Base-by-base conservation (phyloP, 1,140 invertebrate species). In the Teleogryllus occipitalis region DNA sequence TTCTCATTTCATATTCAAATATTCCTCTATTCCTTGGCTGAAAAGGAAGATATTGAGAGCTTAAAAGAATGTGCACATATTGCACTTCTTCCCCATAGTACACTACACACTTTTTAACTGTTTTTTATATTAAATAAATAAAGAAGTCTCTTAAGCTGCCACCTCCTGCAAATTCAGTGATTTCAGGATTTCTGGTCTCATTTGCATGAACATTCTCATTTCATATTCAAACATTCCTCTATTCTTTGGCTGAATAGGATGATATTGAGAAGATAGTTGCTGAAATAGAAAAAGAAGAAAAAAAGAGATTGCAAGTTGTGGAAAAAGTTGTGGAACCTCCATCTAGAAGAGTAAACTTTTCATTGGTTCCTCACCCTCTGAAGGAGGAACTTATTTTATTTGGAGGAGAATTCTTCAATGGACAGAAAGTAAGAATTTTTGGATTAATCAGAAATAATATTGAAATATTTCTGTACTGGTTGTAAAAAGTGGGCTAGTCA, bases 341-440 rank as follows among this genome's bases (percentile, higher is more conserved):
- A 15, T 91, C 91, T 18, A 88, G 91, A 48, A 90, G 97, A 84
- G 91, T 93, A 47, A 96, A 95, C 85, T 96, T 95, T 82, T 88
- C 92, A 7, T 87, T 98, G 27, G 90, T 92, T 47, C 85, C 94
- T 0, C 95, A 98, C 87, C 95, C 96, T 47, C 91, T 92, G 80
- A 95, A 93, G 86, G 94, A 97, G 84, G 96, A 97, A 85, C 86
- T 98, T 5, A 93, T 98, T 80, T 87, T 98, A 84, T 95, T 96
- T 88, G 97, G 96, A 8, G 97, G 97, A 74, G 96, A 98, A 88
- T 97, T 94, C 85, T 95, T 93, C 85, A 94, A 97, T 89, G 96
- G 96, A 8, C 91, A 93, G 85, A 95, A 94, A 87, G 94, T 96
- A 87, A 85, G 27, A 39, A 39, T 39, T 39, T 39, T 39, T 39